Base-by-base conservation (phyloP, 2,888 invertebrate species). In the Tupiocoris notatus region DNA sequence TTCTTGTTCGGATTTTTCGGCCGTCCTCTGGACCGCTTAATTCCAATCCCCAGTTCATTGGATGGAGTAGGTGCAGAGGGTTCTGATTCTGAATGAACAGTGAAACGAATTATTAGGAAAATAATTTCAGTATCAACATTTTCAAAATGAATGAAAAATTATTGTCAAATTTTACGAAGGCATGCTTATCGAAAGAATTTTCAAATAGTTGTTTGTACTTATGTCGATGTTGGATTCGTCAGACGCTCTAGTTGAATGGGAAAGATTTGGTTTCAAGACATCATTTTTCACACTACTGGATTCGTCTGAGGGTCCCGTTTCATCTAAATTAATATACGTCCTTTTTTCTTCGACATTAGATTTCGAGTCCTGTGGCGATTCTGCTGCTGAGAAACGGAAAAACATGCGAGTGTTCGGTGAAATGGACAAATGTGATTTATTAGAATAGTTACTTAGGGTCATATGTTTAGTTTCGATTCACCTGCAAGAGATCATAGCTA, bases 1-100 rank as follows among this genome's bases (percentile, higher is more conserved):
- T 81, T 80, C 18, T 76, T 79, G 23, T 81, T 79, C 1, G 80
- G 79, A 18, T 80, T 79, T 18, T 79, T 79, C 1, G 82, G 82
- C 56, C 82, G 75, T 6, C 82, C 82, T 0, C 80, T 22, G 24
- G 18, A 18, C 61, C 61, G 25, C 21, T 71, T 71, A n/a, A 23
- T 7, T 1, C 20, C 3, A 61, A 59, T 7, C 6, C 61, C 21
- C 6, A 16, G 6, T 16, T 18, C 61, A 18, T 18, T 59, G 17
- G 1, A 18, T 22, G 2, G 62, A 54, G 62, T 22, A 20, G 57
- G 57, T 6, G 17, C n/a, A 1, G 6, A 0, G 0, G 1, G 21
- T 21, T 57, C 57, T 2, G 57, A 1, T 9, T 18, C 20, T 21
- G 67, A 12, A 2, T 21, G 22, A n/a, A 24, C 17, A 6, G 63